Conservation (phyloP, 2,797 vertebrate genomes). For the Channallabes apus region DNA sequence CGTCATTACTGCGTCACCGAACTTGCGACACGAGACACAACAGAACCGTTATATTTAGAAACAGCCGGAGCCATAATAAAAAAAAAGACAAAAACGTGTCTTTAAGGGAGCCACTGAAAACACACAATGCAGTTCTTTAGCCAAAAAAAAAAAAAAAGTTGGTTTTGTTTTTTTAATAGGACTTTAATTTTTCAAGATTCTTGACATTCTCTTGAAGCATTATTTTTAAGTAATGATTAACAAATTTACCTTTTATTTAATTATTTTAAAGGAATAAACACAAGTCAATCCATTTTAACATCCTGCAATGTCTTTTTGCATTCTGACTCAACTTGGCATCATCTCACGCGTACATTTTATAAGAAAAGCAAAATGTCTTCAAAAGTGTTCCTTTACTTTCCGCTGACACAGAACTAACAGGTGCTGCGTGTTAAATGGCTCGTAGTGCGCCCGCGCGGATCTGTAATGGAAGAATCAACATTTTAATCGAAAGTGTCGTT, state of each 20-base stretch:
- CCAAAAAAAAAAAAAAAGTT: neutral
- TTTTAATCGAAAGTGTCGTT: neutral
- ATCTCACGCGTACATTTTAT: neutral
- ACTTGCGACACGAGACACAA: no score
- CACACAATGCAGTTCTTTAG: neutral
- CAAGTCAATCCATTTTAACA: neutral
- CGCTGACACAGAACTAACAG: neutral
- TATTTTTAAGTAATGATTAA: no score
- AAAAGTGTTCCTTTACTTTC: neutral
- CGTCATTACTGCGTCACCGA: no score
- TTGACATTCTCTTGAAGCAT: neutral
- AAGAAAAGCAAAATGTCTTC: neutral
- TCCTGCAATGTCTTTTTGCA: neutral
- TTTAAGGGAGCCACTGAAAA: neutral
- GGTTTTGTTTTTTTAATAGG: neutral
- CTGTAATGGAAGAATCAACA: slow-evolving; percentile 1
- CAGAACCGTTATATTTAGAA: no score
- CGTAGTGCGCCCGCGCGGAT: neutral
- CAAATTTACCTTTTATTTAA: no score
- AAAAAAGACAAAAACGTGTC: neutral
- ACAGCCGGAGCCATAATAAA: no score
- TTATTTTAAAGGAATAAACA: no score
- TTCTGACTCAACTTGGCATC: neutral
- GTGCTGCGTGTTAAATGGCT: no score
- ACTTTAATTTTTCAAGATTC: neutral